Evolutionary conservation across 2,888 invertebrate species (phyloP).

Genomic region (Cordilura impudica): DNA sequence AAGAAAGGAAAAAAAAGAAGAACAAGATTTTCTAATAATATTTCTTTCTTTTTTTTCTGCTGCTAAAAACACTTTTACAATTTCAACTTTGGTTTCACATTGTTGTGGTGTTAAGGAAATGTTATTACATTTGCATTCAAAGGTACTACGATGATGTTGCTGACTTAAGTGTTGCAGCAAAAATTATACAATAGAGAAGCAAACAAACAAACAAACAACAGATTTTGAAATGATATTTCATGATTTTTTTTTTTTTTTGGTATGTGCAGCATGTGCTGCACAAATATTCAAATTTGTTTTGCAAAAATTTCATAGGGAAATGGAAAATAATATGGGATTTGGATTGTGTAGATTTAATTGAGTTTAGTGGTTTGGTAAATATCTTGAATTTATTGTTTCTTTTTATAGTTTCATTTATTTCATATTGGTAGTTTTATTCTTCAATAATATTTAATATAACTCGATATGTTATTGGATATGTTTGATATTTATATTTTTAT

Average conservation of each 20-base stretch:
- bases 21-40: not conserved
- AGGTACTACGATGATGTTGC: conserved; percentile 10
- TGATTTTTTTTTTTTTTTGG: not conserved
- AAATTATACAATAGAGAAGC: not conserved
- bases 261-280: conserved; percentile 47
- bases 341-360: conserved; percentile 24
- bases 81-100: conserved; percentile 22
- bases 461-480: not conserved
- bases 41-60: not conserved
- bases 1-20: too few species aligned
- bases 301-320: not conserved
- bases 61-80: conserved; percentile 2
- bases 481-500: not conserved
- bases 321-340: conserved; percentile 30
- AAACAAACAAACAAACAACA: not conserved
- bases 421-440: not conserved
- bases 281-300: conserved; percentile 36
- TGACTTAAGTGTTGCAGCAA: conserved; percentile 21
- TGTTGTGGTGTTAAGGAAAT: conserved; percentile 24
- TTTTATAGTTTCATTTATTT: conserved; percentile 5
- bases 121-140: conserved; percentile 9
- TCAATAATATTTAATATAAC: not conserved
- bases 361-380: conserved; percentile 23
- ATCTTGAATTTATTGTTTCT: conserved; percentile 6
- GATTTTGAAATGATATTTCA: conserved; percentile 35